Evolutionary conservation across 92 coral and sea anemone genomes (phyloP).

Genomic region (Porites lobata): DNA sequence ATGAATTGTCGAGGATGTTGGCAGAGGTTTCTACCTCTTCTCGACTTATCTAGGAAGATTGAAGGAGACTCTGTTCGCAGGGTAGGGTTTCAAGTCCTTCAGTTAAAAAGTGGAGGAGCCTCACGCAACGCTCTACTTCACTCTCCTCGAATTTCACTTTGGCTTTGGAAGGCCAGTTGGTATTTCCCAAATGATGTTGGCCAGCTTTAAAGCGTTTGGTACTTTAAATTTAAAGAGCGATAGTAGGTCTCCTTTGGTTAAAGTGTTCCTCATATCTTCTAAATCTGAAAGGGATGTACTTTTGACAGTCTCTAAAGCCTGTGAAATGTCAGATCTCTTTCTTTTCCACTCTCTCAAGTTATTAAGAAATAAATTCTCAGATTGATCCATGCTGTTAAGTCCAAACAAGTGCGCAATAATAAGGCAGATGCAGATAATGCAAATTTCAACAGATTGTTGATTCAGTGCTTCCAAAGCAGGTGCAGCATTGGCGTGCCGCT

Average conservation of each 20-base stretch:
- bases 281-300: slow-evolving; percentile 5
- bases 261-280: neutral
- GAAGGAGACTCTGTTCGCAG: too few species aligned
- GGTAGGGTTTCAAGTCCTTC: neutral
- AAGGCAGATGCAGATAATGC: too few species aligned
- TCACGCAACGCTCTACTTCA: neutral
- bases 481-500: too few species aligned
- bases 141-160: neutral
- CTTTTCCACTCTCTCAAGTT: neutral
- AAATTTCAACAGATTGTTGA: too few species aligned
- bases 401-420: too few species aligned
- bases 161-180: slow-evolving; percentile 1
- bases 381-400: too few species aligned
- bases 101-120: neutral
- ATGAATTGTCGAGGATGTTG: too few species aligned
- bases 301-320: neutral
- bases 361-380: too few species aligned
- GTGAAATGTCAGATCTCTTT: slow-evolving; percentile 7
- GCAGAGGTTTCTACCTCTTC: too few species aligned
- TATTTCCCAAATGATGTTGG: neutral
- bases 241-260: neutral
- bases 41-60: too few species aligned
- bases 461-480: too few species aligned
- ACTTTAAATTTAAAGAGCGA: slow-evolving; percentile 4
- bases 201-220: neutral